phyloP scores from a whole-genome alignment of 1,140 invertebrate species.

The Nasonia longicornis region DNA sequence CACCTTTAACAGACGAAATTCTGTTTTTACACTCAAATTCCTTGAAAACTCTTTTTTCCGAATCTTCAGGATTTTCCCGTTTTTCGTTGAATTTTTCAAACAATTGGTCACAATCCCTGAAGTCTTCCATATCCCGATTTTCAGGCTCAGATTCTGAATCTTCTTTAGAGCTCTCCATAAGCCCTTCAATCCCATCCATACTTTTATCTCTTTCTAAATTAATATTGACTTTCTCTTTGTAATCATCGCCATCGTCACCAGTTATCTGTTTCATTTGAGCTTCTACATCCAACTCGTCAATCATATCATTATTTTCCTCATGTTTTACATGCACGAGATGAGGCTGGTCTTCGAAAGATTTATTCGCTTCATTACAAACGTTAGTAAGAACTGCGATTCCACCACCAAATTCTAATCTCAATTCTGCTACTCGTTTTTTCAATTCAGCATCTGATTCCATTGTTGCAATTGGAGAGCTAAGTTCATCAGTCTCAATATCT shows the following conservation, averaged over 20 bases:
- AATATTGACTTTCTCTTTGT: constrained; percentile 61
- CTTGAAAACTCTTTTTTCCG: constrained; percentile 53
- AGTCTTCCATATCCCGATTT: constrained; percentile 58
- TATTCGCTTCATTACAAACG: constrained; percentile 47
- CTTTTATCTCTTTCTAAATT: constrained; percentile 60
- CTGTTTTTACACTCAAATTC: constrained; percentile 47
- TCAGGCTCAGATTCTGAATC: constrained; percentile 62
- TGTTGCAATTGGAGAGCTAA: constrained; percentile 59
- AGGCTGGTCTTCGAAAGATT: constrained; percentile 42
- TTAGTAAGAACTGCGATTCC: constrained; percentile 51
- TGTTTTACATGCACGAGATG: neutral
- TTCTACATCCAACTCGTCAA: constrained; percentile 67
- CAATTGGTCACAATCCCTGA: constrained; percentile 51
- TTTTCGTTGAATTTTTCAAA: constrained; percentile 27
- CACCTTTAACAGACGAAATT: constrained; percentile 13
- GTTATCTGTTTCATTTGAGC: constrained; percentile 67
- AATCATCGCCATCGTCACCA: constrained; percentile 65
- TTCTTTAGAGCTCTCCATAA: constrained; percentile 67
- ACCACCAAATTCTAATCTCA: constrained; percentile 66
- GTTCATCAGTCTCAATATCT: constrained; percentile 59
- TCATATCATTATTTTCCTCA: constrained; percentile 54
- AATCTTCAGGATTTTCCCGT: neutral
- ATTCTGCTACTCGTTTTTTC: constrained; percentile 65
- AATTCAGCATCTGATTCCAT: constrained; percentile 65
- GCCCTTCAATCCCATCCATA: constrained; percentile 65